These are phyloP conservation scores for Limnodromus scolopaceus DNA, from an alignment of 2,797 vertebrate genomes.

Conservation along the genomic window DNA sequence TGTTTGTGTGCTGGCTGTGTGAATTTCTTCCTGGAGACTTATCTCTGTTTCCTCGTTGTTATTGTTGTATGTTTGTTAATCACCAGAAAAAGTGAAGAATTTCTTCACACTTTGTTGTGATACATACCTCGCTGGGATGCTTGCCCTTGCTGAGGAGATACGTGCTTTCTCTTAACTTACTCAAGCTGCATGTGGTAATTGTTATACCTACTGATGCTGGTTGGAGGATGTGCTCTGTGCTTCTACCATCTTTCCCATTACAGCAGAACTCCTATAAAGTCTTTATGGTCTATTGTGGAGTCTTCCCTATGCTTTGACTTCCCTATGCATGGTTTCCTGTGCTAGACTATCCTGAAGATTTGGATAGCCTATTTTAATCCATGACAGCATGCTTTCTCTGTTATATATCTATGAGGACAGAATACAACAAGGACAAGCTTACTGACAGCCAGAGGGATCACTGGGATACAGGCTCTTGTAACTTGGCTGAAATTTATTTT, in stretches of 20 bases:
- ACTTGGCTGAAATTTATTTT: not conserved
- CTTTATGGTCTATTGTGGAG: not conserved
- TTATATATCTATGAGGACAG: not conserved
- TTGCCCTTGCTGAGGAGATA: not conserved
- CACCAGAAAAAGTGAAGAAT: not conserved
- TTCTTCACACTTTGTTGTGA: not conserved
- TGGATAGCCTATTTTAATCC: not conserved
- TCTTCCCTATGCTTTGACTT: not conserved
- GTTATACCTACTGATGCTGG: not conserved
- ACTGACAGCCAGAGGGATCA: not conserved
- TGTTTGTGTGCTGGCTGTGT: not conserved
- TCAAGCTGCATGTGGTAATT: not conserved
- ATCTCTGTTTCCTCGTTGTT: not conserved
- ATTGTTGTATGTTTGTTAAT: not conserved
- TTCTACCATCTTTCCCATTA: not conserved
- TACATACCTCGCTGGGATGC: not conserved
- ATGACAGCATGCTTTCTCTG: not conserved
- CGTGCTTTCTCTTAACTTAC: not conserved
- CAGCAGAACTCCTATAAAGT: not conserved
- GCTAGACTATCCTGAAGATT: not conserved
- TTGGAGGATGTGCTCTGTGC: not conserved
- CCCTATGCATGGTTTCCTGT: no score
- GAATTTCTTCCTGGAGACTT: not conserved
- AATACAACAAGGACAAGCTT: not conserved
- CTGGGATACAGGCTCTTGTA: not conserved